These are phyloP conservation scores for Otus scops DNA, from an alignment of 2,797 vertebrate species.

Conservation along the genomic window DNA sequence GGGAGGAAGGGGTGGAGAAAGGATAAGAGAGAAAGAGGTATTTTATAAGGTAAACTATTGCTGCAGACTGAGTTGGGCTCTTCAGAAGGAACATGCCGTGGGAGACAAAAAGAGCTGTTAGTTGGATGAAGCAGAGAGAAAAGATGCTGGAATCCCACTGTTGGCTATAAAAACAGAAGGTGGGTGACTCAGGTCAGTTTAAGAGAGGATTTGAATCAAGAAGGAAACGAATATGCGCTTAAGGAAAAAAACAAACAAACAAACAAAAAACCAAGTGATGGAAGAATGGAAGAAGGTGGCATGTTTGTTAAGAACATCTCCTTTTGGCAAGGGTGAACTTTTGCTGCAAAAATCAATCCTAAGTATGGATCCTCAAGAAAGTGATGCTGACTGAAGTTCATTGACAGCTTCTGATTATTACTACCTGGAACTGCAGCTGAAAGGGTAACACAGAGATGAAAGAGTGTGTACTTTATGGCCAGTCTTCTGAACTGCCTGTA, in stretches of 20 bases:
- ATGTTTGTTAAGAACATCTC: background rate
- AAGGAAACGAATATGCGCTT: conserved; percentile 4
- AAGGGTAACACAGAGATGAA: background rate
- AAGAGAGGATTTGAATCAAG: conserved; percentile 43
- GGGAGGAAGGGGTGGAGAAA: background rate
- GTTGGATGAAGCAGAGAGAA: background rate
- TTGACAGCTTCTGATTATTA: background rate
- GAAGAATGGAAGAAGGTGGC: background rate
- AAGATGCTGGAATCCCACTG: background rate
- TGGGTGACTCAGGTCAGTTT: background rate
- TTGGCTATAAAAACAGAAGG: conserved; percentile 15
- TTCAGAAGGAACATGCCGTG: background rate
- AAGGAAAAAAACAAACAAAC: background rate
- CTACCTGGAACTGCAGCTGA: background rate
- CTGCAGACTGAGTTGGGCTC: background rate
- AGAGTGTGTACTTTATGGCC: background rate
- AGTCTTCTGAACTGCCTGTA: background rate
- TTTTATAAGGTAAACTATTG: background rate
- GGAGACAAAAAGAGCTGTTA: background rate
- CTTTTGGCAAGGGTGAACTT: background rate
- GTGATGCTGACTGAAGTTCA: background rate
- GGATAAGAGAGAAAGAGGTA: background rate
- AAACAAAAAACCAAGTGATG: background rate
- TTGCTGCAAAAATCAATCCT: background rate
- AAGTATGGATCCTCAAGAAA: background rate